phyloP scores from a whole-genome alignment of 2,113 vertebrate species.

The Ageneiosus marmoratus region DNA sequence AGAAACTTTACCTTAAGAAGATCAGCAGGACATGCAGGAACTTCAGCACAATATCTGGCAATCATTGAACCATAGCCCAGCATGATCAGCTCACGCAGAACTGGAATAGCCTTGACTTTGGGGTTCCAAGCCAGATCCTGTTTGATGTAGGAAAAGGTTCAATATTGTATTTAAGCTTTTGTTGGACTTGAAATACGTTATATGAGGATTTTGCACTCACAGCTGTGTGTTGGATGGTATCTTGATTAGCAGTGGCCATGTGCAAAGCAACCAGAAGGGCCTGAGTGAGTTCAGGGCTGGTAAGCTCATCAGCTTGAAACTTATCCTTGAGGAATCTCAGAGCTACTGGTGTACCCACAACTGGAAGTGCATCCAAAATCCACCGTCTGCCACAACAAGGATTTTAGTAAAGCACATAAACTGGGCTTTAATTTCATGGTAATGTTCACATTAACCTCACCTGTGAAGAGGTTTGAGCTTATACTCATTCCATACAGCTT shows the following conservation, averaged over 20 bases:
- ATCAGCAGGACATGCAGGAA: constrained; percentile 61
- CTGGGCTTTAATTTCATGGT: background rate
- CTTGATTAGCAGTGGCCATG: constrained; percentile 67
- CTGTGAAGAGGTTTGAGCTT: constrained; percentile 56
- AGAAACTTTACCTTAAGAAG: constrained; percentile 62
- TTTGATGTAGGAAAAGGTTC: background rate
- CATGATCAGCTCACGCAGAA: constrained; percentile 67
- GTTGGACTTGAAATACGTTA: background rate
- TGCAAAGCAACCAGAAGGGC: constrained; percentile 70
- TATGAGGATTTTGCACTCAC: constrained; percentile 57
- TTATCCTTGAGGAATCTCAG: constrained; percentile 76
- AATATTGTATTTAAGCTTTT: background rate
- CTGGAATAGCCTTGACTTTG: constrained; percentile 62
- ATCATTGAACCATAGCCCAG: constrained; percentile 77
- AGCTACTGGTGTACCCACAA: constrained; percentile 65
- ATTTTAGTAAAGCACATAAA: background rate
- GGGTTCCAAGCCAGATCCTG: constrained; percentile 69
- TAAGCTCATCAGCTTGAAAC: constrained; percentile 69
- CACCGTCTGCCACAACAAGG: constrained; percentile 65
- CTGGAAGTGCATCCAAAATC: constrained; percentile 74
- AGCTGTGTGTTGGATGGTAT: constrained; percentile 60
- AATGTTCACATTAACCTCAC: constrained; percentile 46
- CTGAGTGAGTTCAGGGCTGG: constrained; percentile 65
- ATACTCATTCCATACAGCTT: constrained; percentile 67
- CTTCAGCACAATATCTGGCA: constrained; percentile 69